These are phyloP conservation scores for Euphonia xanthogaster DNA, from an alignment of 2,797 vertebrate genomes.

Conservation along the genomic window DNA sequence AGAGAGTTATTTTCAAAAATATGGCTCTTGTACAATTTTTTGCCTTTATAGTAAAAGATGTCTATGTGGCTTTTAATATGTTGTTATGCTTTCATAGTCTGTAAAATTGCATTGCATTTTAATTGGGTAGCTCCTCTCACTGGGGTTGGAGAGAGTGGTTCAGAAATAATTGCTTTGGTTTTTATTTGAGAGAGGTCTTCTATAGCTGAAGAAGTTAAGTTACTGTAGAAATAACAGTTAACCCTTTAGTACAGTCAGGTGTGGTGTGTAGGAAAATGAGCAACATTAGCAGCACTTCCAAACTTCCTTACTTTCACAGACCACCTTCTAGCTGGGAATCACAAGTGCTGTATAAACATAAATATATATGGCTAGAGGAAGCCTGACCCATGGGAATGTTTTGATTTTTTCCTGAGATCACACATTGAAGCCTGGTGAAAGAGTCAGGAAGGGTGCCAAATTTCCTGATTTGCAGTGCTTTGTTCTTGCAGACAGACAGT, in stretches of 20 bases:
- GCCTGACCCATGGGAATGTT: constrained; percentile 26
- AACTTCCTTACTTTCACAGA: background rate
- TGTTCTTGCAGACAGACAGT: background rate
- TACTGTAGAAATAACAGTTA: background rate
- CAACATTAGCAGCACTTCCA: background rate
- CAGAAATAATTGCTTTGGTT: background rate
- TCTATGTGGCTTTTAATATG: background rate
- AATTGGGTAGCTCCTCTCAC: background rate
- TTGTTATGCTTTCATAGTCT: background rate
- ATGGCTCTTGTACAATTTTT: background rate
- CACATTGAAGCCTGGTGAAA: background rate
- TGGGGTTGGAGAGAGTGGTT: background rate
- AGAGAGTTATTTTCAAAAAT: background rate
- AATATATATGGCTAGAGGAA: constrained; percentile 6
- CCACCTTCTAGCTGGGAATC: background rate
- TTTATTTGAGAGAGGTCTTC: background rate
- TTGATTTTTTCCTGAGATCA: constrained; percentile 27
- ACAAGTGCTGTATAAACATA: background rate
- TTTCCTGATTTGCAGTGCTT: constrained; percentile 1
- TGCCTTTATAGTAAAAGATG: background rate
- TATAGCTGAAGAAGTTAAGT: background rate
- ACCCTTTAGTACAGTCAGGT: background rate
- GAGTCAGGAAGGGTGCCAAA: background rate
- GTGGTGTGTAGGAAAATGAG: background rate
- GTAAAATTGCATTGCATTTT: background rate